phyloP scores from a whole-genome alignment of 1,140 invertebrate species.

The Drosophila punjabiensis region DNA sequence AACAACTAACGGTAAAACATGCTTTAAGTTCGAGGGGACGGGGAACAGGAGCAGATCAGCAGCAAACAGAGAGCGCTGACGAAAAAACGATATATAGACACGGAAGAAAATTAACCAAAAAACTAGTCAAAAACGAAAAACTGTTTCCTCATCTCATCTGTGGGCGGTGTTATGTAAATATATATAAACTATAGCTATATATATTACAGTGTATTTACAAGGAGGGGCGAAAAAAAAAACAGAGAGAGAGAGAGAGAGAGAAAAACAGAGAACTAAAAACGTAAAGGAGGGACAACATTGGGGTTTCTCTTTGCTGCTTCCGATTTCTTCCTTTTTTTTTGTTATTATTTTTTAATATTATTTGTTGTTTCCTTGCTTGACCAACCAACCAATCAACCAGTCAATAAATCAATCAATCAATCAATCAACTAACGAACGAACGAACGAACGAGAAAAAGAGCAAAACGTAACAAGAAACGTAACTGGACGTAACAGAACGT shows the following conservation, averaged over 20 bases:
- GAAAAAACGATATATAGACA: constrained; percentile 34
- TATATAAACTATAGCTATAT: constrained; percentile 8
- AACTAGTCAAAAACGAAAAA: constrained; percentile 36
- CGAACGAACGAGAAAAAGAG: constrained; percentile 61
- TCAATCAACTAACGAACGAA: constrained; percentile 63
- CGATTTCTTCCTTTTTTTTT: constrained; percentile 24
- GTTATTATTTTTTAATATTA: neutral
- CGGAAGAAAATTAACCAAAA: constrained; percentile 21
- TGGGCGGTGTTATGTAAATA: constrained; percentile 31
- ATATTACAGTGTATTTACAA: constrained; percentile 55
- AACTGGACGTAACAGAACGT: constrained; percentile 15
- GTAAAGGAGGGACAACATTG: constrained; percentile 79
- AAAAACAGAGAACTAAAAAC: constrained; percentile 32
- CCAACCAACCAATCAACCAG: constrained; percentile 54
- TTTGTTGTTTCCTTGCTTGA: constrained; percentile 47
- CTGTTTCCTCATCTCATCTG: constrained; percentile 51
- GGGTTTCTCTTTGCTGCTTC: constrained; percentile 48
- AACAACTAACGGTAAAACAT: constrained; percentile 23
- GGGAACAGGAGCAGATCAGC: constrained; percentile 50
- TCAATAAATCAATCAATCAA: constrained; percentile 27
- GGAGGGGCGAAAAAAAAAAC: constrained; percentile 6
- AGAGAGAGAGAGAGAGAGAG: constrained; percentile 17
- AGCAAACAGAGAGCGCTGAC: constrained; percentile 28
- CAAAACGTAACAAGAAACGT: constrained; percentile 42
- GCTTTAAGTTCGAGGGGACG: constrained; percentile 24